Evolutionary conservation across 1,140 invertebrate species (phyloP).

Genomic region (Caerostris darwini): DNA sequence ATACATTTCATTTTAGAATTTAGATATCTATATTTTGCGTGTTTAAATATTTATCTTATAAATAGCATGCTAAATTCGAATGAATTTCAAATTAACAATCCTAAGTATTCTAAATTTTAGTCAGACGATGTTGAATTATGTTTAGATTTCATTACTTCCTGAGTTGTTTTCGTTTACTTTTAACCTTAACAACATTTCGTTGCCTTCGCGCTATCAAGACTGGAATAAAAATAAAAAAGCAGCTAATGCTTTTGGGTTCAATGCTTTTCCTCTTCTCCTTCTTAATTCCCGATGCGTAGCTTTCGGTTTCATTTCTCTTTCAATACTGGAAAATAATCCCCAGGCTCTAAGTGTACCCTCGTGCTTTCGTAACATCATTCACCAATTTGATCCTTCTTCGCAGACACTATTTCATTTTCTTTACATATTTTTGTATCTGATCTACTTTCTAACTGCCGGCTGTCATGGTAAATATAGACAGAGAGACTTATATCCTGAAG

Average conservation of each 20-base stretch:
- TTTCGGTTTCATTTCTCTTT: constrained; percentile 65
- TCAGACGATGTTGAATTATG: no score
- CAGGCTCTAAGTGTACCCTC: constrained; percentile 55
- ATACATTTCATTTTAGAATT: no score
- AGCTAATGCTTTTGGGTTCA: constrained; percentile 39
- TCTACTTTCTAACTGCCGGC: constrained; percentile 68
- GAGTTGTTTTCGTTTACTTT: background rate
- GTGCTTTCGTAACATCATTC: background rate
- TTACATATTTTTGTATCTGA: constrained; percentile 44
- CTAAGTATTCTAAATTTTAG: no score
- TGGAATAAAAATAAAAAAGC: background rate
- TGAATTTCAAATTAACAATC: no score
- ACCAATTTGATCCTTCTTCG: background rate
- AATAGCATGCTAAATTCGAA: no score
- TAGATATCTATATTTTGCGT: no score
- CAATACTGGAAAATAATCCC: constrained; percentile 6
- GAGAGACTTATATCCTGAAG: constrained; percentile 36
- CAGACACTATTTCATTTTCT: constrained; percentile 56
- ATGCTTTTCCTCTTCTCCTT: constrained; percentile 47
- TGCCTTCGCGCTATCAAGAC: background rate
- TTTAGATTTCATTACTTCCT: no score
- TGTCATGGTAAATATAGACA: constrained; percentile 60
- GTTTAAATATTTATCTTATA: no score
- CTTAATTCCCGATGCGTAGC: constrained; percentile 8
- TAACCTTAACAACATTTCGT: background rate